Evolutionary conservation across 1,140 invertebrate genomes (phyloP).

Genomic region (Anastrepha obliqua): DNA sequence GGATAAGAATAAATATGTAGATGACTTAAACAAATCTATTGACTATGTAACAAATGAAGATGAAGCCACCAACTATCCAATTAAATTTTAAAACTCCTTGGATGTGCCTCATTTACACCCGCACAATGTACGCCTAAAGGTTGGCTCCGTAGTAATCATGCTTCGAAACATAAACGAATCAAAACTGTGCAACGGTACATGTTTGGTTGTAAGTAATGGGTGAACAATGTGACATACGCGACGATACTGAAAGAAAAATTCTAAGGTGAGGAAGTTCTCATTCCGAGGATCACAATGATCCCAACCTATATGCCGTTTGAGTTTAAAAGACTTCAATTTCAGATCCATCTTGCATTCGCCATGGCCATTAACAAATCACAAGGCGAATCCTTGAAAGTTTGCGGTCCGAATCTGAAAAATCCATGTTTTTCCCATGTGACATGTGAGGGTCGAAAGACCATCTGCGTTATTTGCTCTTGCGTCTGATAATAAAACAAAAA

Average conservation of each 20-base stretch:
- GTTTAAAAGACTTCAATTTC: constrained; percentile 69
- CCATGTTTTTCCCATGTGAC: constrained; percentile 14
- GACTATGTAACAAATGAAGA: too few species aligned
- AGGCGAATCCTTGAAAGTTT: constrained; percentile 57
- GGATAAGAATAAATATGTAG: too few species aligned
- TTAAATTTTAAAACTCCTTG: too few species aligned
- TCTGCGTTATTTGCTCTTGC: neutral
- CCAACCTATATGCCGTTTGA: constrained; percentile 67
- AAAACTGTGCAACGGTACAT: too few species aligned
- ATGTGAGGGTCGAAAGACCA: neutral
- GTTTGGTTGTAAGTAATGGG: too few species aligned
- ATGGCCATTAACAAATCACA: constrained; percentile 78
- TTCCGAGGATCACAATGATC: constrained; percentile 69
- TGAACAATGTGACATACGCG: constrained; percentile 73
- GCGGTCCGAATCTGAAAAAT: neutral
- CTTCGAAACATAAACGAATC: too few species aligned
- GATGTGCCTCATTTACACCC: too few species aligned
- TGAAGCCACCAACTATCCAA: too few species aligned
- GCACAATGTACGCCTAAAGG: too few species aligned
- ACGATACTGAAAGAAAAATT: constrained; percentile 70
- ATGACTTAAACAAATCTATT: too few species aligned
- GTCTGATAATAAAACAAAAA: neutral
- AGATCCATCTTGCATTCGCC: constrained; percentile 74
- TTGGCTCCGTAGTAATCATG: too few species aligned
- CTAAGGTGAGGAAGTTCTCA: constrained; percentile 67